These are phyloP conservation scores for Melitaea cinxia DNA, from an alignment of 1,140 invertebrate species.

Conservation along the genomic window DNA sequence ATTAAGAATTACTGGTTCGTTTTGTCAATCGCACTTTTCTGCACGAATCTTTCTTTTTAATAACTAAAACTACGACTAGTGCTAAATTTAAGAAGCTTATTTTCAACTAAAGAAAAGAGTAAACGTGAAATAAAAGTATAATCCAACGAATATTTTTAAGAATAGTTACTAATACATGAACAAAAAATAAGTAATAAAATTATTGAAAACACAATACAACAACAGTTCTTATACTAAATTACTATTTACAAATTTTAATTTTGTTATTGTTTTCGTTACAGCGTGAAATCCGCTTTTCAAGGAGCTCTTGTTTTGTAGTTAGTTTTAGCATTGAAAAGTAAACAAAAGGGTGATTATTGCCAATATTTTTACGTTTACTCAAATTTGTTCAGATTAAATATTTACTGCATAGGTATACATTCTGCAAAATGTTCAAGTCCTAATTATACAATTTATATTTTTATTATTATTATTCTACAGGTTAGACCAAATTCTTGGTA, in stretches of 20 bases:
- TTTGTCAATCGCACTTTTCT: conserved; percentile 2
- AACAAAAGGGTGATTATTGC: conserved; percentile 41
- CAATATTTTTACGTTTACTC: conserved; percentile 40
- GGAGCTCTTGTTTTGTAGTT: conserved; percentile 32
- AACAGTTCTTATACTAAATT: neutral
- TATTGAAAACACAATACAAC: neutral
- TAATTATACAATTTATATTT: neutral
- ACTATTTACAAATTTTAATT: conserved; percentile 22
- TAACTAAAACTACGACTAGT: no score
- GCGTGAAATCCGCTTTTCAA: conserved; percentile 34
- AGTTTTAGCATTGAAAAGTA: conserved; percentile 39
- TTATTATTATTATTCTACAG: conserved; percentile 78
- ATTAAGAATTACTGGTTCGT: neutral
- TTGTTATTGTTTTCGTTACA: conserved; percentile 45
- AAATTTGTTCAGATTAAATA: conserved; percentile 25
- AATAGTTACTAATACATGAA: no score
- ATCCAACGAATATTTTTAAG: no score
- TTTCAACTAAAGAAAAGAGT: no score
- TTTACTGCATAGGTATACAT: conserved; percentile 18
- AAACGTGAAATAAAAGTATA: no score
- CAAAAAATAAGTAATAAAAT: neutral
- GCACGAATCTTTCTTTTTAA: no score
- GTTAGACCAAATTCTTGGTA: conserved; percentile 96
- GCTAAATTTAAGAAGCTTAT: no score
- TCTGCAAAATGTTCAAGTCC: neutral